Percentiles rank a stretch among this genome's conserved stretches.
These are phyloP conservation scores for Matsumurasca onukii DNA, from an alignment of 1,140 invertebrate genomes.

Conservation along the genomic window DNA sequence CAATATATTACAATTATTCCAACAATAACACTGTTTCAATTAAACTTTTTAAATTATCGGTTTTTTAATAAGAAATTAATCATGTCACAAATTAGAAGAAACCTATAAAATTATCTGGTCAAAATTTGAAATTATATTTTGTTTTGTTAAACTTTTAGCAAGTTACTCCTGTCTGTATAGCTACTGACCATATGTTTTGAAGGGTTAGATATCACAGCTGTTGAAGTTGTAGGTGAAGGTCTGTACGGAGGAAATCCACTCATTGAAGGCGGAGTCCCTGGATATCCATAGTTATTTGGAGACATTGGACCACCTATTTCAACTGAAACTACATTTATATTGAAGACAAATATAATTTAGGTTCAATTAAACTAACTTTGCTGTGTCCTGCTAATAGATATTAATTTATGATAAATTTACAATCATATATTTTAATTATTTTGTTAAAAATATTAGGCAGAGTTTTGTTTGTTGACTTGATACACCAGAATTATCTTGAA, in stretches of 20 bases:
- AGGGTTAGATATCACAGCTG: neutral
- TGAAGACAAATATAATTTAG: neutral
- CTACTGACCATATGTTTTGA: conserved; percentile 11
- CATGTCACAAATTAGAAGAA: too few species aligned
- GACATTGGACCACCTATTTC: conserved; percentile 27
- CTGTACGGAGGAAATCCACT: neutral
- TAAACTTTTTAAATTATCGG: too few species aligned
- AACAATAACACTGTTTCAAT: too few species aligned
- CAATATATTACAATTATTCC: too few species aligned
- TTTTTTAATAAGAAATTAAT: too few species aligned
- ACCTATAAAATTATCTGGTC: too few species aligned
- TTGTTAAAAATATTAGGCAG: neutral
- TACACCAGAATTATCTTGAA: neutral
- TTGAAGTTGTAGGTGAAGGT: neutral
- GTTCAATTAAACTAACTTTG: neutral
- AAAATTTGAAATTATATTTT: too few species aligned
- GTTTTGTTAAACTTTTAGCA: too few species aligned
- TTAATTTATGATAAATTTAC: neutral
- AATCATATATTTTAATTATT: neutral
- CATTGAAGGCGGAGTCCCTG: conserved; percentile 16
- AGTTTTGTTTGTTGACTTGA: neutral
- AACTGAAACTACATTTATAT: neutral
- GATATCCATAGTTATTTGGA: conserved; percentile 29
- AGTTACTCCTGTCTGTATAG: too few species aligned
- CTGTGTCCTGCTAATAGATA: neutral